Conservation (phyloP, 1,140 invertebrate genomes). For the Hypothenemus hampei region DNA sequence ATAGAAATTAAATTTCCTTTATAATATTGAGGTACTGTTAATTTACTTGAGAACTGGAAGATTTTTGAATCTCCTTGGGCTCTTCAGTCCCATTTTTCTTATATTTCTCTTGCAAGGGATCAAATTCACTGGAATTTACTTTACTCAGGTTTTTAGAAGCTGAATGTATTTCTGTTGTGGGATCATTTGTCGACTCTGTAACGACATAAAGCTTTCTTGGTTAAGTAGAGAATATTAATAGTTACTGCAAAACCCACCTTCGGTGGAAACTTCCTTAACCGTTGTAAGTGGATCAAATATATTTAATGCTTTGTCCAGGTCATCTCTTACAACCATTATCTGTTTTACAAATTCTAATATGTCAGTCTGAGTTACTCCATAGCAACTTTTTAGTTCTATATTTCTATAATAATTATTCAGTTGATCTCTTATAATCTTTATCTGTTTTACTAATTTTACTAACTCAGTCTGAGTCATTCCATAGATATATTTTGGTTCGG, state of each 20-base stretch:
- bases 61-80: conserved; percentile 33
- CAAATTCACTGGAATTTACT: conserved; percentile 45
- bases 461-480: conserved; percentile 42
- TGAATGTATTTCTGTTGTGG: conserved; percentile 19
- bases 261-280: too few species aligned
- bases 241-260: too few species aligned
- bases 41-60: conserved; percentile 32
- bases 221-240: too few species aligned
- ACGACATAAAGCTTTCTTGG: too few species aligned
- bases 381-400: too few species aligned
- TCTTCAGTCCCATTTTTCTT: conserved; percentile 35
- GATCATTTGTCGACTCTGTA: conserved; percentile 9
- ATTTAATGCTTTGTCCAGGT: too few species aligned
- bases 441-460: conserved; percentile 51
- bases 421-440: conserved; percentile 55
- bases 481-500: conserved; percentile 36
- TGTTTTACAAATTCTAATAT: too few species aligned
- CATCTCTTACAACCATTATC: too few species aligned
- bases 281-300: too few species aligned
- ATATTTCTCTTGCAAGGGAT: conserved; percentile 44
- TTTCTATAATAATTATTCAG: conserved; percentile 41
- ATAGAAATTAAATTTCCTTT: neutral
- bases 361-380: too few species aligned
- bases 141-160: conserved; percentile 33
- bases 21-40: neutral